phyloP scores from a whole-genome alignment of 92 coral and sea anemone species.

The Plumapathes pennacea region DNA sequence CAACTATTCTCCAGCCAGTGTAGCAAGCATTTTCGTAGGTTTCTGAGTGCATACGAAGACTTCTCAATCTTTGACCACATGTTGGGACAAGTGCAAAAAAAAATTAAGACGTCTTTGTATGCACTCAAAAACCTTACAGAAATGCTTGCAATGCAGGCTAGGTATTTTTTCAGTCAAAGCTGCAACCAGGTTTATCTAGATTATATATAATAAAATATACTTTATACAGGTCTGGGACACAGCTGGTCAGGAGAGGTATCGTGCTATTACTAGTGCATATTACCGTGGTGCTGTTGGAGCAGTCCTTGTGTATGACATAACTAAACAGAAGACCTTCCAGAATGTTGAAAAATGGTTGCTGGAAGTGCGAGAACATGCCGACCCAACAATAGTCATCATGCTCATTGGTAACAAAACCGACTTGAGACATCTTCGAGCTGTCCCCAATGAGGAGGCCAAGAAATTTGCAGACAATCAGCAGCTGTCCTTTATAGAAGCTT shows the following conservation, averaged over 20 bases:
- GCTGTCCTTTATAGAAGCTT: slow-evolving; percentile 91
- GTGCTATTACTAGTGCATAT: slow-evolving; percentile 99
- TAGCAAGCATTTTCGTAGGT: too few relatives aligned
- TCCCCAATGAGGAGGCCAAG: slow-evolving; percentile 83
- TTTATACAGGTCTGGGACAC: slow-evolving; percentile 99
- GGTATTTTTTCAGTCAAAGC: background rate
- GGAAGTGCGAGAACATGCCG: slow-evolving; percentile 97
- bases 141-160: too few relatives aligned
- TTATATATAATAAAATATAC: background rate
- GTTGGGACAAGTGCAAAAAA: too few relatives aligned
- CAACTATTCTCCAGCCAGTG: too few relatives aligned
- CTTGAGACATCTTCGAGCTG: slow-evolving; percentile 92
- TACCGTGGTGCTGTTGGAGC: slow-evolving; percentile 99
- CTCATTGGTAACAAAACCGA: slow-evolving; percentile 97
- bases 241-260: slow-evolving; percentile 96
- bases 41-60: too few relatives aligned
- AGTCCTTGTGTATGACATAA: slow-evolving; percentile 87
- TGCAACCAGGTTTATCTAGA: background rate
- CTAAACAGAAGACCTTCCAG: slow-evolving; percentile 92
- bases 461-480: slow-evolving; percentile 75
- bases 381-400: slow-evolving; percentile 92
- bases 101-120: too few relatives aligned
- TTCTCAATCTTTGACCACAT: too few relatives aligned
- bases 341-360: slow-evolving; percentile 90
- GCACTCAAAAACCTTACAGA: too few relatives aligned